Evolutionary conservation across 2,888 invertebrate genomes (phyloP).

Genomic region (Melipona bicolor): DNA sequence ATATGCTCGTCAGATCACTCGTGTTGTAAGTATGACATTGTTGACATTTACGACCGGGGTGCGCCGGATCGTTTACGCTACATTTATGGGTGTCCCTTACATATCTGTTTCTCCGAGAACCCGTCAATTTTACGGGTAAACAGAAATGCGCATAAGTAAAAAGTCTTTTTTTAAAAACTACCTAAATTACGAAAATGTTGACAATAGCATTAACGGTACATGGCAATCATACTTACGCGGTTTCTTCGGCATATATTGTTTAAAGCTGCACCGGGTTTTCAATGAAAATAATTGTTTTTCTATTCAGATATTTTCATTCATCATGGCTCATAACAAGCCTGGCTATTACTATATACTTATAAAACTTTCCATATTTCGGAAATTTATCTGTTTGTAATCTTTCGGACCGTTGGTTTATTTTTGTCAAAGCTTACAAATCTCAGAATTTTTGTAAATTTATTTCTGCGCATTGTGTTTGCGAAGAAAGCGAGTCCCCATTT

Average conservation of each 20-base stretch:
- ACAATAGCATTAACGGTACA: no score
- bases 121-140: no score
- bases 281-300: constrained; percentile 8
- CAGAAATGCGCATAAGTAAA: no score
- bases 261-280: no score
- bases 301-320: constrained; percentile 29
- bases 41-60: not conserved
- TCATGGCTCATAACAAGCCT: not conserved
- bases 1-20: not conserved
- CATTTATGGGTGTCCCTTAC: no score
- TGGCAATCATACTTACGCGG: not conserved
- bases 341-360: not conserved
- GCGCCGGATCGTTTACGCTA: not conserved
- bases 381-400: not conserved
- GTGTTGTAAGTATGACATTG: not conserved
- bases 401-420: not conserved
- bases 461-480: no score
- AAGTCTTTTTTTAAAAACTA: no score
- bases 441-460: not conserved
- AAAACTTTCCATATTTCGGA: not conserved
- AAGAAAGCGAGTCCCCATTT: no score
- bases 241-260: constrained; percentile 11
- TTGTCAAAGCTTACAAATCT: not conserved
- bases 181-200: no score
- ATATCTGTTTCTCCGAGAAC: no score